Percentiles rank a stretch among this genome's conserved stretches.
phyloP scores from a whole-genome alignment of 2,888 invertebrate species.

The Melanargia galathea region DNA sequence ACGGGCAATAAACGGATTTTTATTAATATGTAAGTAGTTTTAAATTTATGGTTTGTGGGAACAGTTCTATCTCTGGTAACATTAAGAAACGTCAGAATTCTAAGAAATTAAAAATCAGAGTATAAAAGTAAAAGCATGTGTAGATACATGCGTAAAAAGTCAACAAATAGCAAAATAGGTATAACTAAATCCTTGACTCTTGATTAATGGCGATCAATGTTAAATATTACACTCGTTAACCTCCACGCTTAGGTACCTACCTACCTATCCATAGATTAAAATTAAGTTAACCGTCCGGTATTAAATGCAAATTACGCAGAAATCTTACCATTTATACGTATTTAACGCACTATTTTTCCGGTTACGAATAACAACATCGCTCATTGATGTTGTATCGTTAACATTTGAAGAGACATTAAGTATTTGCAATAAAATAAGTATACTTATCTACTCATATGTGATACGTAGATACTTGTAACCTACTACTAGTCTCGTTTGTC shows the following conservation, averaged over 20 bases:
- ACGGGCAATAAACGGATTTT: too few relatives aligned
- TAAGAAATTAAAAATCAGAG: too few relatives aligned
- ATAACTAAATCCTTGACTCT: slow-evolving; percentile 4
- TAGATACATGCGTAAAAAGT: neutral
- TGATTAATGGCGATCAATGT: slow-evolving; percentile 44
- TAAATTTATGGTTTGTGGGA: too few relatives aligned
- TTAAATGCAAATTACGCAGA: slow-evolving; percentile 9
- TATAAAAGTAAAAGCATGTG: too few relatives aligned
- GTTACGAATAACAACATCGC: neutral
- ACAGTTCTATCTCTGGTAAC: too few relatives aligned
- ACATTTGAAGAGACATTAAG: neutral
- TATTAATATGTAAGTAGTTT: too few relatives aligned
- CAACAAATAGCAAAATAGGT: slow-evolving; percentile 2
- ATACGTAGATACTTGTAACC: too few relatives aligned
- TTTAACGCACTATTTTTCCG: neutral
- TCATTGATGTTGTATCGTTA: neutral
- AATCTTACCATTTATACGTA: neutral
- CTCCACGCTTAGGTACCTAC: slow-evolving; percentile 44
- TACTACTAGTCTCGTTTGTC: too few relatives aligned
- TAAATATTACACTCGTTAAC: slow-evolving; percentile 37
- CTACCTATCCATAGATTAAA: slow-evolving; percentile 34
- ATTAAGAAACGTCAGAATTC: too few relatives aligned
- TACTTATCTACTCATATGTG: too few relatives aligned
- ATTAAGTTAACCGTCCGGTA: slow-evolving; percentile 8
- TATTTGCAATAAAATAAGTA: too few relatives aligned